Evolutionary conservation across 2,113 vertebrate genomes (phyloP).

Genomic region (Bos javanicus): DNA sequence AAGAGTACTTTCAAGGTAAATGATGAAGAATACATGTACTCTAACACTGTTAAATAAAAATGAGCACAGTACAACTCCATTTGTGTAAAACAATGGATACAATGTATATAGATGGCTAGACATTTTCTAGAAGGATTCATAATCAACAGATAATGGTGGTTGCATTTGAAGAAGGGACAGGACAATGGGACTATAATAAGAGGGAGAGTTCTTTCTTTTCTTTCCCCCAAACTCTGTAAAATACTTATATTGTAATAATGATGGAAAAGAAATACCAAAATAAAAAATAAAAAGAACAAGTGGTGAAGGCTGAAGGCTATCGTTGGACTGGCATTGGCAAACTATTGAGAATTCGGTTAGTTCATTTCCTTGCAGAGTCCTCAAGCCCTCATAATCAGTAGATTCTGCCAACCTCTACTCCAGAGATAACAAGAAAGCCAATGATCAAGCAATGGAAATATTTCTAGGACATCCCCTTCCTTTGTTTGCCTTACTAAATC

Average conservation of each 20-base stretch:
- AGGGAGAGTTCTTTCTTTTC: not conserved
- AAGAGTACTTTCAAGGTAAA: not conserved
- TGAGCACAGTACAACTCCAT: not conserved
- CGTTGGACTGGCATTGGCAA: not conserved
- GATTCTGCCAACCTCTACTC: not conserved
- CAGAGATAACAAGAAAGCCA: not conserved
- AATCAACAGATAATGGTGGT: not conserved
- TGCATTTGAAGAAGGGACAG: not conserved
- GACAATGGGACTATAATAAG: not conserved
- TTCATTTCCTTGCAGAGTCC: not conserved
- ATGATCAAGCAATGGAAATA: not conserved
- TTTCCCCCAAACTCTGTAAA: not conserved
- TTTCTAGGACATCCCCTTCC: not conserved
- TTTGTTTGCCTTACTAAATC: not conserved
- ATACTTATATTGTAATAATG: not conserved
- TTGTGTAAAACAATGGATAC: not conserved
- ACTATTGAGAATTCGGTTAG: not conserved
- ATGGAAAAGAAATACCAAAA: not conserved
- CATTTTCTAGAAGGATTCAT: not conserved
- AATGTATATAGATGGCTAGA: not conserved
- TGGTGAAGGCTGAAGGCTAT: not conserved
- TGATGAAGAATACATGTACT: not conserved
- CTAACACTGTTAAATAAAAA: not conserved
- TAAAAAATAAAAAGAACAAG: not conserved
- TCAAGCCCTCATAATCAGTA: not conserved